phyloP scores from a whole-genome alignment of 2,113 vertebrate species.

The Rhodinocichla rosea region DNA sequence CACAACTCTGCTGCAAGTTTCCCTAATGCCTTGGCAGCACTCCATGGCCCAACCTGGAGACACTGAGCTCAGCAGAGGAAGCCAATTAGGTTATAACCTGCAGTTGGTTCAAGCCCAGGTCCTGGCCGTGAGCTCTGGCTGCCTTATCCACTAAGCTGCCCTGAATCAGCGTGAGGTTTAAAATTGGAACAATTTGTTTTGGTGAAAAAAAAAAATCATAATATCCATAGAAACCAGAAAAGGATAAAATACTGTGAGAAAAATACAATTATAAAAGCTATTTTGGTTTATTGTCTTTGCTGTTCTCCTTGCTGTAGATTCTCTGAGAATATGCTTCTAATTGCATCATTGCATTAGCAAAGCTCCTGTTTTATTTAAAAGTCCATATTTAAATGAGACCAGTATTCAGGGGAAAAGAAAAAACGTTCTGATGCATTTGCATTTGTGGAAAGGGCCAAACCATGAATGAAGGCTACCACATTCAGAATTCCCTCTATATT shows the following conservation, averaged over 20 bases:
- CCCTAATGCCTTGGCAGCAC: slow-evolving; percentile 11
- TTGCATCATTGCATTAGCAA: background rate
- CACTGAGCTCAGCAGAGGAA: background rate
- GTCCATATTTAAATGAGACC: background rate
- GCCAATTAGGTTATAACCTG: slow-evolving; percentile 63
- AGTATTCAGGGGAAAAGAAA: background rate
- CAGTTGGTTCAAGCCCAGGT: background rate
- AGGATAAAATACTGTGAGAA: background rate
- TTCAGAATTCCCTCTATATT: background rate
- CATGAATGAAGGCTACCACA: background rate
- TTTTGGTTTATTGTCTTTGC: background rate
- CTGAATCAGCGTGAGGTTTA: background rate
- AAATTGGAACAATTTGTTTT: background rate
- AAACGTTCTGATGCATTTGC: background rate
- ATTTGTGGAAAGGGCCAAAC: slow-evolving; percentile 1
- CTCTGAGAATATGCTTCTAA: background rate
- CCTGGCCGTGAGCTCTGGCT: background rate
- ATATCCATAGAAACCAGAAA: background rate
- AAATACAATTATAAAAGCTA: background rate
- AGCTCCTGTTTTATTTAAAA: slow-evolving; percentile 8
- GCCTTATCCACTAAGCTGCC: background rate
- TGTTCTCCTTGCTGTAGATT: background rate
- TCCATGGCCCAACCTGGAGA: slow-evolving; percentile 7
- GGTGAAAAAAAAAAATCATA: background rate
- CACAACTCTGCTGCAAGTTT: background rate